Evolutionary conservation across 2,113 vertebrate genomes (phyloP).

Genomic region (Athene cunicularia): DNA sequence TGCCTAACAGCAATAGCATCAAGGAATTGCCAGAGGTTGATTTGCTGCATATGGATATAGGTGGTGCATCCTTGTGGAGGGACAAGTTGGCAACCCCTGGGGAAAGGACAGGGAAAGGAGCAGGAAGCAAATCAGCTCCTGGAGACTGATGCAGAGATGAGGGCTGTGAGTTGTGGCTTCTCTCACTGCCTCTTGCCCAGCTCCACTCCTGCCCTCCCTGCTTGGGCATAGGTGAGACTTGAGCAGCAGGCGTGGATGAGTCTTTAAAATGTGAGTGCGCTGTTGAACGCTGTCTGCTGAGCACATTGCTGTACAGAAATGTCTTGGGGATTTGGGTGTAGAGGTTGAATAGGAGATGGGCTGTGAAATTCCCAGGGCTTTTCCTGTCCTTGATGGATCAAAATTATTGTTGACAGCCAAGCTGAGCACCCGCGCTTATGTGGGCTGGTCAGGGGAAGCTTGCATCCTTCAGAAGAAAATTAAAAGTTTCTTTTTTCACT

Average conservation of each 20-base stretch:
- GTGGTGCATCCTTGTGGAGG: background rate
- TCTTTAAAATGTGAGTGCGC: background rate
- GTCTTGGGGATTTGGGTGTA: background rate
- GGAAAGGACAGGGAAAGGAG: background rate
- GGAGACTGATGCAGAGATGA: background rate
- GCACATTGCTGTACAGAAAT: background rate
- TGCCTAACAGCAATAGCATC: background rate
- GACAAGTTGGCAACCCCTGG: background rate
- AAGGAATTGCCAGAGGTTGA: background rate
- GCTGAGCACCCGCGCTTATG: background rate
- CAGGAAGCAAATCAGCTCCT: background rate
- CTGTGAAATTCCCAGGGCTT: background rate
- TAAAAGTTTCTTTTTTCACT: background rate
- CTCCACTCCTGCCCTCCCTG: background rate
- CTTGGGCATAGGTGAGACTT: background rate
- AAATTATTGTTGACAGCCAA: background rate
- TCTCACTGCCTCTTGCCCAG: background rate
- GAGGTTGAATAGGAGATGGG: background rate
- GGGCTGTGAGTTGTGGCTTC: background rate
- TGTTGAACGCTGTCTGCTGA: background rate
- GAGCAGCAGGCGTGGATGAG: fast-evolving
- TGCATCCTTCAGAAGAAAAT: background rate
- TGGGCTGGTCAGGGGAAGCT: background rate
- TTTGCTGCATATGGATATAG: background rate
- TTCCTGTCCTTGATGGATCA: background rate